Evolutionary conservation across 2,888 invertebrate genomes (phyloP), one percentile per base, ranked within the genome.

Genomic region (Empis livida): DNA sequence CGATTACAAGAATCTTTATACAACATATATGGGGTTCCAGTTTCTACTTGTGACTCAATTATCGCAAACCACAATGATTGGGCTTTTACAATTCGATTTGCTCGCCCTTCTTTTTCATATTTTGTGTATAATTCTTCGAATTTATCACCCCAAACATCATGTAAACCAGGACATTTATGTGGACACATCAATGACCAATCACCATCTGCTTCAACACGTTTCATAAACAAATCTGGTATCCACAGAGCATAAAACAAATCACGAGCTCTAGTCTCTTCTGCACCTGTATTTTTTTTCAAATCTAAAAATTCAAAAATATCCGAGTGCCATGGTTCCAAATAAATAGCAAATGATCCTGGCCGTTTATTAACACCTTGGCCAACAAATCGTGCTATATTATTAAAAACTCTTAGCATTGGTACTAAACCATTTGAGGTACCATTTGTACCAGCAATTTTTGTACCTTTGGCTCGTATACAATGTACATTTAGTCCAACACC

Each of bases 221-320:
- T 80, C 99, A 99, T 99, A 66, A 99, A 99, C 48, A 99, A 74
- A 73, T 99, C 97, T 0, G 97, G 94, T 55, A 99, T 90, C 97
- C 99, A 99, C 27, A 99, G 67, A 0, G 90, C 97, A 67, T 91
- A 96, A 68, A 97, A 99, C 35, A 99, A 72, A 69, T 99, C 97
- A 46, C 97, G 76, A 0, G 97, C 96, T 41, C 97, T 76, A 35
- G 83, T 75, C 68, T 97, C 96, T 65, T 97, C 97, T 62, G 91
- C 91, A 0, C 97, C 86, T 1, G 91, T 94, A 64, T 97, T 99
- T 65, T 95, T 96, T 62, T 86, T 91, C 44, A 96, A 72, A 63
- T 96, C 89, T 44, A 99, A 71, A 70, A 96, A 99, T 50, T 93
- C 93, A 64, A 95, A 91, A 49, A 99, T 75, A 67, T 99, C 97